These are phyloP conservation scores for Microctenopoma stevenorrisi DNA, from an alignment of 2,797 vertebrate genomes.

Conservation along the genomic window DNA sequence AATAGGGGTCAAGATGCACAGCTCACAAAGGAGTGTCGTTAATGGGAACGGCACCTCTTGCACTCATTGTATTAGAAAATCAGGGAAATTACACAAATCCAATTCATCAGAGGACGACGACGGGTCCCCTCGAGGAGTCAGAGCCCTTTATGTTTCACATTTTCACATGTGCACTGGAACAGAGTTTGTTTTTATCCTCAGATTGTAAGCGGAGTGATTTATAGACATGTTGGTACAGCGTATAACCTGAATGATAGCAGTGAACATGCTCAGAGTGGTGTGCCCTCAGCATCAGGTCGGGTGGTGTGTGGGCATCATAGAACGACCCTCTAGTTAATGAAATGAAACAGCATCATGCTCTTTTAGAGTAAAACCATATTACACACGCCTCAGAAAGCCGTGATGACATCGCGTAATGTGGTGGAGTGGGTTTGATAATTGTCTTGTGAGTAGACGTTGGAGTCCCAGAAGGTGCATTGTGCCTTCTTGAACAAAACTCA, in stretches of 20 bases:
- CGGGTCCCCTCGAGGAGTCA: conserved; percentile 6
- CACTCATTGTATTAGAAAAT: conserved; percentile 76
- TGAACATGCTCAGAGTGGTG: conserved; percentile 7
- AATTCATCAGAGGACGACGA: conserved; percentile 46
- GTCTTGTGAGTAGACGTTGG: conserved; percentile 55
- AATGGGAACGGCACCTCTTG: conserved; percentile 74
- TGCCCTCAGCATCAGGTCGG: conserved; percentile 45
- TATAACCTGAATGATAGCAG: conserved; percentile 10
- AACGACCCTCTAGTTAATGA: conserved; percentile 67
- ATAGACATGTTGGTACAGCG: not conserved
- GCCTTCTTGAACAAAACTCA: conserved; percentile 46
- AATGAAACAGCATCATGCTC: conserved; percentile 60
- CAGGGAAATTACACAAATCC: conserved; percentile 70
- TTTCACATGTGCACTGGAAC: conserved; percentile 28
- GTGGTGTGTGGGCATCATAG: conserved; percentile 55
- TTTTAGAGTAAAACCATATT: conserved; percentile 63
- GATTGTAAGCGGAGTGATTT: conserved; percentile 25
- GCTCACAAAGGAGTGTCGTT: conserved; percentile 75
- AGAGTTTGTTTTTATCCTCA: not conserved
- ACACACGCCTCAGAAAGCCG: conserved; percentile 44
- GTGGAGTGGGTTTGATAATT: conserved; percentile 65
- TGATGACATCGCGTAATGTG: conserved; percentile 51
- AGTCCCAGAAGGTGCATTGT: conserved; percentile 45
- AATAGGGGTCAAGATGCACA: conserved; percentile 83
- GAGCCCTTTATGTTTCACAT: conserved; percentile 18